Base-by-base conservation (phyloP, 1,140 invertebrate species). In the Lucilia cuprina region DNA sequence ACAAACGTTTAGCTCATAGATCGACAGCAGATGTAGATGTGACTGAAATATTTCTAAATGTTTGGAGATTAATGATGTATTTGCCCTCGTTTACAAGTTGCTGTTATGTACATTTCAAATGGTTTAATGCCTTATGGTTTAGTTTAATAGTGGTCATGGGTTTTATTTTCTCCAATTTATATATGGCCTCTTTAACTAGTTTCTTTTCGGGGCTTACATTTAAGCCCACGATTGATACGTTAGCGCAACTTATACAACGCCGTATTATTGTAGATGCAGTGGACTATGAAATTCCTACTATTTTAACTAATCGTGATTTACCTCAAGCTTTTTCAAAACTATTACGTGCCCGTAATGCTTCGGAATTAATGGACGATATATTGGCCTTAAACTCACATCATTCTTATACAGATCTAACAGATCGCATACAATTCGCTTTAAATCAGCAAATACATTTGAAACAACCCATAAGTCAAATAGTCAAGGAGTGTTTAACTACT, bases 121-220 rank as follows among this genome's bases (percentile, higher is more conserved):
- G 78, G 85, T 70, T 77, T 47, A 34, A 19, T 80, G 83, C 82
- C 4, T 13, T 14, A 10, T 65, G 49, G 74, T 84, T 78, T 25
- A 12, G 74, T 4, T 47, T 74, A 3, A 70, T 83, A 7, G 47
- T 50, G 0, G 9, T 84, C 12, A 35, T 85, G 10, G 85, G 83
- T 25, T 85, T 85, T 50, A 84, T 85, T 10, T 82, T 85, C 17
- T 74, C 85, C 4, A 85, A 85, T 83, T 65, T 85, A 8, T 85
- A 85, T 70, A 35, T 84, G 74, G 83, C 85, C 49, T 83, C 74
- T 8, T 35, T 84, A 12, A 84, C 85, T 13, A 85, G 85, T 65
- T 85, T 84, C 34, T 74, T 85, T 2, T 74, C 83, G 14, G 55
- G 49, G 10, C 34, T 84, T 1, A 78, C 82, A 2, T 85, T 84